Conservation (phyloP, 2,797 vertebrate species). For the Tolypeutes matacus region DNA sequence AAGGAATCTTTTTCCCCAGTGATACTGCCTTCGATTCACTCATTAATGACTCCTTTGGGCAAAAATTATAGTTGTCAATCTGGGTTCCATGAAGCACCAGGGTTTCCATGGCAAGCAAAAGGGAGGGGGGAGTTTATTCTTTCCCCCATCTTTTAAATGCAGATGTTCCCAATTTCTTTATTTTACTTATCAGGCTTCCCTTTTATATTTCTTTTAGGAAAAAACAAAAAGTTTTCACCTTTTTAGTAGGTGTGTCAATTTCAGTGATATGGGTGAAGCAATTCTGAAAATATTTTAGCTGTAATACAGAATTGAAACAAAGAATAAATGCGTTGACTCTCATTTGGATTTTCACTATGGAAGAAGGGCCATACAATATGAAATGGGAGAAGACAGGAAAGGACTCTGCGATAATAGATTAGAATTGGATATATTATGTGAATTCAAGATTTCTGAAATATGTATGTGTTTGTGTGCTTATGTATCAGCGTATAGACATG, state of each 20-base stretch:
- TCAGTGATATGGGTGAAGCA: not conserved
- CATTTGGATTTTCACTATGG: not conserved
- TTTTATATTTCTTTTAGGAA: not conserved
- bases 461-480: not conserved
- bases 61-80: not conserved
- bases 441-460: not conserved
- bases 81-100: not conserved
- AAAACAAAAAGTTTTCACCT: not conserved
- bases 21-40: not conserved
- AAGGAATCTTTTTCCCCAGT: not conserved
- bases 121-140: no score
- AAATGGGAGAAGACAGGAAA: not conserved
- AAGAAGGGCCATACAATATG: not conserved
- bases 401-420: not conserved
- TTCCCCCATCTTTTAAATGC: not conserved
- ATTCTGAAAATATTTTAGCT: conserved; percentile 20
- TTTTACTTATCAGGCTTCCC: not conserved
- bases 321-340: not conserved
- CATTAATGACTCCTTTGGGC: not conserved
- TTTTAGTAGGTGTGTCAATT: not conserved
- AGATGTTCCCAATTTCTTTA: not conserved
- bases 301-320: not conserved
- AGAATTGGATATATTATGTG: no score
- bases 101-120: not conserved
- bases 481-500: not conserved